Conservation (phyloP, 64 coral and sea anemone genomes). For the Hydrozoanthus tunicans region DNA sequence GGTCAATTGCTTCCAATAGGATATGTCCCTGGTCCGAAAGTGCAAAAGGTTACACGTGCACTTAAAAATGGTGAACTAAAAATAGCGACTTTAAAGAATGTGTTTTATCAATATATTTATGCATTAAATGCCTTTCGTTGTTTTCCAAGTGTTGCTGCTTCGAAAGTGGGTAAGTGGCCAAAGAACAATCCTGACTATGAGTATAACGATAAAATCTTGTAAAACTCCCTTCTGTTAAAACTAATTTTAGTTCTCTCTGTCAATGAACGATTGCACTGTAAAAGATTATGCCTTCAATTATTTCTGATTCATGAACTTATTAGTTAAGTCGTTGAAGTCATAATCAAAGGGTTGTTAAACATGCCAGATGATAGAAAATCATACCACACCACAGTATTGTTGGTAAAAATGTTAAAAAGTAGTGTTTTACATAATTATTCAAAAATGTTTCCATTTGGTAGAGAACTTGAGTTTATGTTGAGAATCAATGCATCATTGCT, state of each 20-base stretch:
- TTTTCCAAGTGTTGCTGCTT: slow-evolving; percentile 24
- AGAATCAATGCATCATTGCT: background rate
- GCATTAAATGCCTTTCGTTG: background rate
- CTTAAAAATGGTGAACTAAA: slow-evolving; percentile 8
- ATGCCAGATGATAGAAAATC: background rate
- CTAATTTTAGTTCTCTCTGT: too few relatives aligned
- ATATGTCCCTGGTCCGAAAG: background rate
- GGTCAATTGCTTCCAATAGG: background rate
- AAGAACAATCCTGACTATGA: slow-evolving; percentile 19
- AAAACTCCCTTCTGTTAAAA: background rate
- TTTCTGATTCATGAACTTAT: too few relatives aligned
- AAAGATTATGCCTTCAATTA: too few relatives aligned
- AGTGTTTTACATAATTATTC: background rate
- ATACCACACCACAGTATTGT: background rate
- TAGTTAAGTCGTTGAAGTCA: background rate
- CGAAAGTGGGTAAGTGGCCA: slow-evolving; percentile 40
- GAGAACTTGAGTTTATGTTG: background rate
- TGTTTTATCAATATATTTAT: slow-evolving; percentile 32
- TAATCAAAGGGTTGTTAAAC: background rate
- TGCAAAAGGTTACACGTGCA: background rate
- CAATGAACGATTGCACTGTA: too few relatives aligned
- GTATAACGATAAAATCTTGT: slow-evolving; percentile 52
- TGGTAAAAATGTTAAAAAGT: background rate
- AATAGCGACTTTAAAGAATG: slow-evolving; percentile 5
- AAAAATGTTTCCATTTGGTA: background rate